A percentile compares a stretch with the other conserved stretches of the same genome.
Evolutionary conservation across 2,113 vertebrate genomes (phyloP).

Genomic region (Amphiprion ocellaris): DNA sequence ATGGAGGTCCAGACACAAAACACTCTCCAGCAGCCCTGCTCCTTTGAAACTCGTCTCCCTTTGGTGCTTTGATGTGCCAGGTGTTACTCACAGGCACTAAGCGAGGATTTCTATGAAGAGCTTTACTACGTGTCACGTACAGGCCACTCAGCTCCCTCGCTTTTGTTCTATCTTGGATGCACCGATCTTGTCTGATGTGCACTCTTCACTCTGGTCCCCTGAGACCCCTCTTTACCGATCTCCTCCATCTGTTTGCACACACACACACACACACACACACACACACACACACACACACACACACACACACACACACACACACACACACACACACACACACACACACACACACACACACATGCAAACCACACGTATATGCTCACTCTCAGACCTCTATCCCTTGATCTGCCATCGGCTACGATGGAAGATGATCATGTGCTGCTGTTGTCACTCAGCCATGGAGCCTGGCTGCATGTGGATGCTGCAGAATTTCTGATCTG

Average conservation of each 20-base stretch:
- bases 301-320: slow-evolving; percentile 4
- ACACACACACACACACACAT: slow-evolving; percentile 2
- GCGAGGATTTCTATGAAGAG: slow-evolving; percentile 35
- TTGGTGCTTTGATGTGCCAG: slow-evolving; percentile 72
- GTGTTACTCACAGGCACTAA: slow-evolving; percentile 48
- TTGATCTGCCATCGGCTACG: slow-evolving; percentile 46
- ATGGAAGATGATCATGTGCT: slow-evolving; percentile 28
- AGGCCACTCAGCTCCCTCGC: slow-evolving; percentile 44
- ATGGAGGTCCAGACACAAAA: slow-evolving; percentile 21
- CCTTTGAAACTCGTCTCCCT: slow-evolving; percentile 48
- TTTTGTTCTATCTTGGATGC: slow-evolving; percentile 61
- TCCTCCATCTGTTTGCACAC: slow-evolving; percentile 72
- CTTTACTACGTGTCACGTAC: slow-evolving; percentile 50
- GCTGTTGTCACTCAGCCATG: slow-evolving; percentile 17
- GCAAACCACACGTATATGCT: neutral
- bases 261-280: slow-evolving; percentile 4
- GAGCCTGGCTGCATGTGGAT: neutral
- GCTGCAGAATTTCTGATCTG: neutral
- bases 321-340: slow-evolving; percentile 8
- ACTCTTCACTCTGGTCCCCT: slow-evolving; percentile 53
- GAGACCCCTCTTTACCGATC: slow-evolving; percentile 42
- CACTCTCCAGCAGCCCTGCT: slow-evolving; percentile 11
- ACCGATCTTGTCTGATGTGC: slow-evolving; percentile 63
- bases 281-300: slow-evolving; percentile 4
- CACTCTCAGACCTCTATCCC: slow-evolving; percentile 12